Conservation (phyloP, 2,888 invertebrate species). For the Pandemis cinnamomeana region DNA sequence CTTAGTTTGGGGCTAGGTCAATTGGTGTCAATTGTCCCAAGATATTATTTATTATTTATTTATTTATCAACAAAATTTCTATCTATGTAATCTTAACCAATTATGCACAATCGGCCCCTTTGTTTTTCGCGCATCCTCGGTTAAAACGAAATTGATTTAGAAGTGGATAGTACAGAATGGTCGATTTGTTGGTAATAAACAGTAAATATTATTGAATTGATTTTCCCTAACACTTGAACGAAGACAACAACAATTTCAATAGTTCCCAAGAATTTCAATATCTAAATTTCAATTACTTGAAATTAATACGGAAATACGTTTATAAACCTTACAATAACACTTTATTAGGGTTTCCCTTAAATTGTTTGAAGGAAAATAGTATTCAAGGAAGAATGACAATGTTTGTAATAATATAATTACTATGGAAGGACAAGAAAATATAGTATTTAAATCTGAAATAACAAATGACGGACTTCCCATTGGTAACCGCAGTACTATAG, state of each 20-base stretch:
- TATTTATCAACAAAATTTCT: too few species aligned
- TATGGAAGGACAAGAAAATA: background rate
- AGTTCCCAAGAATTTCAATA: background rate
- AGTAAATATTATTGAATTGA: background rate
- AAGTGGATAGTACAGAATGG: too few species aligned
- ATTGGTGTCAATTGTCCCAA: too few species aligned
- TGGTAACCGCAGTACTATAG: conserved; percentile 1
- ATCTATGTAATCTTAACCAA: too few species aligned
- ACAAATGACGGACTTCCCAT: conserved; percentile 20
- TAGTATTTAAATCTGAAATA: background rate
- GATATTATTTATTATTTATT: too few species aligned
- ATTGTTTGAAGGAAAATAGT: conserved; percentile 11
- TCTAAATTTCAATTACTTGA: background rate
- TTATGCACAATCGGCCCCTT: too few species aligned
- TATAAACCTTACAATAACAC: background rate
- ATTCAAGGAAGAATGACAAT: conserved; percentile 17
- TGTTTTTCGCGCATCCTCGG: too few species aligned
- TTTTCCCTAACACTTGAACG: background rate
- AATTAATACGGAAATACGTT: background rate
- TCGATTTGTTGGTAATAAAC: background rate
- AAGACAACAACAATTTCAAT: background rate
- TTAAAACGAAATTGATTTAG: background rate
- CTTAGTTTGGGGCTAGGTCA: too few species aligned
- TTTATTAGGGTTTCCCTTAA: conserved; percentile 18
- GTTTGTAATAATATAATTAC: background rate